These are phyloP conservation scores for Mycalesis mineus DNA, from an alignment of 2,888 invertebrate species.

Conservation along the genomic window DNA sequence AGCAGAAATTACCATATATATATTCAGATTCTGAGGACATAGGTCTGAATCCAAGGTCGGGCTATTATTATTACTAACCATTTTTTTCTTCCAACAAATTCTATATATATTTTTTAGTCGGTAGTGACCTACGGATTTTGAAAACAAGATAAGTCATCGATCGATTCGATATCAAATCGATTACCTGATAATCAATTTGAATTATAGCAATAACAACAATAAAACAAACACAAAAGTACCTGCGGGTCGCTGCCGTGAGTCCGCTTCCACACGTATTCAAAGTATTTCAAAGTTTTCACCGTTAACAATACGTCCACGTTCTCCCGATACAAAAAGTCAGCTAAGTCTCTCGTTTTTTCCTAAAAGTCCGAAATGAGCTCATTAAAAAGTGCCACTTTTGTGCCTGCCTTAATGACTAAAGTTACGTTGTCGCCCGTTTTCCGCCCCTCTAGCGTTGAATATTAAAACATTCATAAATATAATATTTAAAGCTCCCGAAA, in stretches of 20 bases:
- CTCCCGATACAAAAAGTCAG: constrained; percentile 66
- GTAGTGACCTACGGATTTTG: no score
- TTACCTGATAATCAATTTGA: no score
- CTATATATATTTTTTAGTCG: no score
- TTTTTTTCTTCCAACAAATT: no score
- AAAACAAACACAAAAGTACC: constrained; percentile 41
- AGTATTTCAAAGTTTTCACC: constrained; percentile 66
- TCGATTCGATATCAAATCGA: no score
- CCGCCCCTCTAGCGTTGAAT: constrained; percentile 15
- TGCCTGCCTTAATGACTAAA: constrained; percentile 49
- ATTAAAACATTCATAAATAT: constrained; percentile 24
- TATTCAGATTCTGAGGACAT: no score
- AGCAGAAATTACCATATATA: no score
- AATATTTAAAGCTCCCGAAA: constrained; percentile 10
- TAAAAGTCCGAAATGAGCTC: constrained; percentile 45
- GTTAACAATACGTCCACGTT: constrained; percentile 63
- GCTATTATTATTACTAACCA: no score
- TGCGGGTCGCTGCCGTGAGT: constrained; percentile 72
- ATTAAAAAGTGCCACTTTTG: constrained; percentile 24
- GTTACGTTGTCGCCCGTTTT: constrained; percentile 39
- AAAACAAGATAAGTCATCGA: no score
- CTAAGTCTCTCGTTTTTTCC: constrained; percentile 68
- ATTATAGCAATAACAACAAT: no score
- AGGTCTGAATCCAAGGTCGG: no score
- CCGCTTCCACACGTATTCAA: constrained; percentile 75